Percentiles rank a stretch among this genome's conserved stretches.
Conservation (phyloP, 1,140 invertebrate genomes). For the honey bee (Apis mellifera) region Amel_HAv3.1 CM009942.2:10326001-10326500, state of each 20-base stretch:
- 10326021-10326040: too few relatives aligned
- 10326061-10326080: not conserved
- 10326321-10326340: not conserved
- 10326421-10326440: constrained; percentile 30
- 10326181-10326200: not conserved
- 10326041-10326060: too few relatives aligned
- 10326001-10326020: too few relatives aligned
- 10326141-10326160: not conserved
- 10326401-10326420: constrained; percentile 45
- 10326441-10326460: not conserved
- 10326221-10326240: not conserved
- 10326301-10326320: constrained; percentile 37
- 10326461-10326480: too few relatives aligned
- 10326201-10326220: too few relatives aligned
- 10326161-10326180: not conserved
- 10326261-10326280: constrained; percentile 15
- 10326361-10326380: constrained; percentile 45
- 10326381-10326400: constrained; percentile 20
- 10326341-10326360: constrained; percentile 42
- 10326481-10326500: too few relatives aligned
- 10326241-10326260: constrained; percentile 10
- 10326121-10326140: constrained; percentile 3
- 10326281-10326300: constrained; percentile 38
- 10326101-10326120: not conserved
- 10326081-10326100: not conserved